Conservation (phyloP, 2,797 vertebrate genomes). For the Etheostoma nigrum region DNA sequence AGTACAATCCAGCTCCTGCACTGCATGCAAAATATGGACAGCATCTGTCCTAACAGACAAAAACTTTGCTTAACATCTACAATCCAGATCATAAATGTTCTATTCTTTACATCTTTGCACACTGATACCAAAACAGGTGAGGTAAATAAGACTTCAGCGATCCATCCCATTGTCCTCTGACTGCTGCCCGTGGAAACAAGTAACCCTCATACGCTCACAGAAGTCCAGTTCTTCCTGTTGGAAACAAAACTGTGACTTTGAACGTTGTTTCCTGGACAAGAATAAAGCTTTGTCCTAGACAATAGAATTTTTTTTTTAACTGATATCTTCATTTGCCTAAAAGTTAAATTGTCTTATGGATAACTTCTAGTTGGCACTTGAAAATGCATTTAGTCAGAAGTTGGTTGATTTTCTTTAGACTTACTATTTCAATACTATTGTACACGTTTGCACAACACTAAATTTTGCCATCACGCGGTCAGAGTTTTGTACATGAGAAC, state of each 20-base stretch:
- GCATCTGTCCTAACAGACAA: conserved; percentile 31
- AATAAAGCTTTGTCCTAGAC: neutral
- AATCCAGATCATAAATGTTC: conserved; percentile 12
- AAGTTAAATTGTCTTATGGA: neutral
- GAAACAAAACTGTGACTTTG: conserved; percentile 21
- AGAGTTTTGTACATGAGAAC: neutral
- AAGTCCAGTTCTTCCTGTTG: conserved; percentile 92
- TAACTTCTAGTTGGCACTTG: neutral
- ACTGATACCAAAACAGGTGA: conserved; percentile 7
- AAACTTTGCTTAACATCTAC: conserved; percentile 9
- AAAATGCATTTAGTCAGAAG: neutral
- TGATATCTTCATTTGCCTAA: neutral
- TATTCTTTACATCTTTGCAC: conserved; percentile 25
- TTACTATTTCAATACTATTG: neutral
- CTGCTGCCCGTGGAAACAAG: conserved; percentile 83
- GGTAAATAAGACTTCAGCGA: conserved; percentile 79
- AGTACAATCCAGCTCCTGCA: conserved; percentile 54
- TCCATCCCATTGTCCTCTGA: conserved; percentile 89
- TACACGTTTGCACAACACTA: neutral
- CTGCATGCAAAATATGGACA: conserved; percentile 43
- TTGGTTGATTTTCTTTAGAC: neutral
- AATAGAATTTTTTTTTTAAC: neutral
- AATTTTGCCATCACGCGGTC: neutral
- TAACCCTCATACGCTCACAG: conserved; percentile 84
- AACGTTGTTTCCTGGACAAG: neutral